Evolutionary conservation across 2,113 vertebrate genomes (phyloP).

Genomic region (Penelope pileata): DNA sequence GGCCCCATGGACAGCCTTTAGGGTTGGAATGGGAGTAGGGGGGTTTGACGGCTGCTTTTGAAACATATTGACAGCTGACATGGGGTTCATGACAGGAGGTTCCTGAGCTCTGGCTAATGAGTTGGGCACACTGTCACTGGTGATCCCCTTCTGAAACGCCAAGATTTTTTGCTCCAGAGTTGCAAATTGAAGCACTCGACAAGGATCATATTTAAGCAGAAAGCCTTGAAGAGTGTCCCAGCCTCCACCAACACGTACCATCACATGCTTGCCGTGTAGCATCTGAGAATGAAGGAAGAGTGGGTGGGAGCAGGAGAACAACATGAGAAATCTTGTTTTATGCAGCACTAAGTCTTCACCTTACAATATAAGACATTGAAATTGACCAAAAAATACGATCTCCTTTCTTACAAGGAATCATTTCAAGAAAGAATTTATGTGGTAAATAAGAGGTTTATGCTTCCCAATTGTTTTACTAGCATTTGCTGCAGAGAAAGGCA

Average conservation of each 20-base stretch:
- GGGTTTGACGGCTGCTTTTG: conserved; percentile 76
- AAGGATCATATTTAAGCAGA: conserved; percentile 93
- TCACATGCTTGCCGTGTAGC: conserved; percentile 98
- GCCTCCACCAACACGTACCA: conserved; percentile 97
- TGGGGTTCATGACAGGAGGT: conserved; percentile 88
- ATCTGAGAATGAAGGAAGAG: conserved; percentile 77
- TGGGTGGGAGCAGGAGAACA: neutral
- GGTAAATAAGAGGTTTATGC: neutral
- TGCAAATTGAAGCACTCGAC: conserved; percentile 93
- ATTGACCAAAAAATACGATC: neutral
- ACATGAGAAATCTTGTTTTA: neutral
- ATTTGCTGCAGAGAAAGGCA: neutral
- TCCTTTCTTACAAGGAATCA: neutral
- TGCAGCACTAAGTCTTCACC: neutral
- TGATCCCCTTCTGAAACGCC: conserved; percentile 90
- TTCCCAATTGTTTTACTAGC: neutral
- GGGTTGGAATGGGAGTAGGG: neutral
- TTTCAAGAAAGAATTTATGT: neutral
- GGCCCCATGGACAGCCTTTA: neutral
- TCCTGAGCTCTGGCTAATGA: conserved; percentile 61
- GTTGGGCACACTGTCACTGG: conserved; percentile 65
- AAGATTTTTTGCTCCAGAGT: conserved; percentile 96
- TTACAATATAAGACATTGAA: neutral
- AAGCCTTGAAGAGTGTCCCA: conserved; percentile 98
- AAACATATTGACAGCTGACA: conserved; percentile 83